A percentile compares a stretch with the other conserved stretches of the same genome.
Evolutionary conservation across 23 tunicate species (phyloP).

Genomic region (Ciona savignyi): DNA sequence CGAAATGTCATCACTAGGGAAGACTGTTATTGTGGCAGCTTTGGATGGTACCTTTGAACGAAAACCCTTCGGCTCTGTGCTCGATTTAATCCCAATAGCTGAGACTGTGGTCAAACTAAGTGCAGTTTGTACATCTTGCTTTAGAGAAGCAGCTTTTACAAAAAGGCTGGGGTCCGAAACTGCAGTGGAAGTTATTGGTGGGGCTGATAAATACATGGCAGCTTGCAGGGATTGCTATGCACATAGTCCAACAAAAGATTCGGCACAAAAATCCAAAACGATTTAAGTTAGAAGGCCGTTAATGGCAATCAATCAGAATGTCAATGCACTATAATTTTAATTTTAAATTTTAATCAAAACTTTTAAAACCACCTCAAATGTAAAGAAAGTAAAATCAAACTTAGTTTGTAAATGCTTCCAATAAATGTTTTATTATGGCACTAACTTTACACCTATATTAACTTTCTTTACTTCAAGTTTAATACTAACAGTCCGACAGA

Average conservation of each 20-base stretch:
- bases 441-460: too few relatives aligned
- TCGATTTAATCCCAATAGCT: slow-evolving; percentile 64
- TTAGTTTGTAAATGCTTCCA: too few relatives aligned
- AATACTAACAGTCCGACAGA: too few relatives aligned
- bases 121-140: slow-evolving; percentile 68
- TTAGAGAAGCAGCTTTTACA: slow-evolving; percentile 71
- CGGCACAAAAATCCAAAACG: neutral
- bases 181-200: slow-evolving; percentile 74
- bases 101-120: slow-evolving; percentile 70
- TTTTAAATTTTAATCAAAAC: too few relatives aligned
- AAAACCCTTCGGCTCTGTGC: slow-evolving; percentile 42
- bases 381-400: too few relatives aligned
- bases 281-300: neutral
- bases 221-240: slow-evolving; percentile 51
- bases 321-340: too few relatives aligned
- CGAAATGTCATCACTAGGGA: slow-evolving; percentile 49
- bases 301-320: too few relatives aligned
- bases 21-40: slow-evolving; percentile 72
- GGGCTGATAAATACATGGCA: slow-evolving; percentile 65
- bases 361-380: too few relatives aligned
- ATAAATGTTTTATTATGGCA: too few relatives aligned
- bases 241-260: neutral
- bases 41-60: slow-evolving; percentile 80
- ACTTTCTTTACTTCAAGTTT: too few relatives aligned
- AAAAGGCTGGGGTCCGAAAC: slow-evolving; percentile 53